Evolutionary conservation across 1,140 invertebrate species (phyloP).

Genomic region (Magallana gigas): DNA sequence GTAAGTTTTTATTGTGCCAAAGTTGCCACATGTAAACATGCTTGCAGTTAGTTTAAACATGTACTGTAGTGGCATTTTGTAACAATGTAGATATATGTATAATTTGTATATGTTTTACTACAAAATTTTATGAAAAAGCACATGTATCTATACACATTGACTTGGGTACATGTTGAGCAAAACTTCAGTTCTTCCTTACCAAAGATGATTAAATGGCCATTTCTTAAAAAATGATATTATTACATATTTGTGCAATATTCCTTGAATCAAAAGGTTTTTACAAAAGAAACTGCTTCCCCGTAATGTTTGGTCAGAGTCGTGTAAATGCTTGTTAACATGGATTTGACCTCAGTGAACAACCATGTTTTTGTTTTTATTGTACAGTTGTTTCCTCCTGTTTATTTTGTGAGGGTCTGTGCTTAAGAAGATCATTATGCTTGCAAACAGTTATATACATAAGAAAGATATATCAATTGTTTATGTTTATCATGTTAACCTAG

Average conservation of each 20-base stretch:
- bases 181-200: not conserved
- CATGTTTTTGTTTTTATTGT: not conserved
- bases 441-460: not conserved
- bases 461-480: conserved; percentile 9
- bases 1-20: conserved; percentile 13
- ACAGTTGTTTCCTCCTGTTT: not conserved
- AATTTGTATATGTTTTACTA: not conserved
- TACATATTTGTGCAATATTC: conserved; percentile 8
- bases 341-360: not conserved
- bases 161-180: not conserved
- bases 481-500: conserved; percentile 30
- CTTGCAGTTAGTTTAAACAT: not conserved
- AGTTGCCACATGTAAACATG: not conserved
- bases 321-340: not conserved
- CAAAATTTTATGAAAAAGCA: not conserved
- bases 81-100: not conserved
- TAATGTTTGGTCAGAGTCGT: too few species aligned
- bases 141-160: not conserved
- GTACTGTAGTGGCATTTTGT: not conserved
- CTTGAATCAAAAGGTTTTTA: too few species aligned
- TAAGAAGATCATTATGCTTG: not conserved
- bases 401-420: not conserved
- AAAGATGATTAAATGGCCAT: not conserved
- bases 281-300: too few species aligned
- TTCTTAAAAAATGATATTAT: not conserved